A percentile compares a stretch with the other conserved stretches of the same genome.
These are phyloP conservation scores for Tachina fera DNA, from an alignment of 2,888 invertebrate species.

Conservation along the genomic window DNA sequence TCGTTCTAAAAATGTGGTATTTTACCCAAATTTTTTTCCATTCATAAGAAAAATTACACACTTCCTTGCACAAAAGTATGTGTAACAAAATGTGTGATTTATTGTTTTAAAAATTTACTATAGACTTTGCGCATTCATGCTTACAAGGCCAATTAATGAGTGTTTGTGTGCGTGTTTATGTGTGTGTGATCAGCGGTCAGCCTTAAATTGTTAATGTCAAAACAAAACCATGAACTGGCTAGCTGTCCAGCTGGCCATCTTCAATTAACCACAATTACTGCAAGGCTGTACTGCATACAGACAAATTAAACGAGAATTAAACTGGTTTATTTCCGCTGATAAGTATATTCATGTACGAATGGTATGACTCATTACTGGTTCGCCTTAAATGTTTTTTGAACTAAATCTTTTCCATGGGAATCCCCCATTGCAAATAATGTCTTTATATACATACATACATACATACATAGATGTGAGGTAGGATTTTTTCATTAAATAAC, in stretches of 20 bases:
- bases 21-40: neutral
- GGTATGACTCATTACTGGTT: neutral
- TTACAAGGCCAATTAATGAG: neutral
- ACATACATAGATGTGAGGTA: neutral
- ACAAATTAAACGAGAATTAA: neutral
- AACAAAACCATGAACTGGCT: constrained; percentile 6
- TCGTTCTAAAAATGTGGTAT: neutral
- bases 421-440: neutral
- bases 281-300: neutral
- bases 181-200: neutral
- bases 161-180: neutral
- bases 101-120: neutral
- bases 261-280: constrained; percentile 18
- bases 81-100: neutral
- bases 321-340: constrained; percentile 9
- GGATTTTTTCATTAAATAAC: neutral
- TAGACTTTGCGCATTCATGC: neutral
- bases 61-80: neutral
- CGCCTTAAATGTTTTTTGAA: neutral
- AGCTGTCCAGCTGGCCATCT: neutral
- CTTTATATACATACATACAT: neutral
- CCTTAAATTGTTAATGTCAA: neutral
- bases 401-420: neutral
- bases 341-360: neutral
- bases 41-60: neutral